phyloP scores from a whole-genome alignment of 2,113 vertebrate species.

The Ancistrus triradiatus region DNA sequence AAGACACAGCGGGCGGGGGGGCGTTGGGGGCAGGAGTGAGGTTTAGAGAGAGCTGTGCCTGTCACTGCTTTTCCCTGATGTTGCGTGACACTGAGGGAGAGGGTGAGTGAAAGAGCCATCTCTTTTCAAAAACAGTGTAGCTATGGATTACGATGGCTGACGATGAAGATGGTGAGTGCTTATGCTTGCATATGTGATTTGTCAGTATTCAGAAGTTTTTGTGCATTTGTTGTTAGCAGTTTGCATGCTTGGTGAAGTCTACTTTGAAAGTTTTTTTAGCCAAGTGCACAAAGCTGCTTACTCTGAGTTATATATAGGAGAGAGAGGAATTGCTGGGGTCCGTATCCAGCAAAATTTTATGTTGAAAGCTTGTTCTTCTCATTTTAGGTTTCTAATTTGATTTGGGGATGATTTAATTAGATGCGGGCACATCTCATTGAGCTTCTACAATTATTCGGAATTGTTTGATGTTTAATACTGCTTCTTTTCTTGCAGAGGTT shows the following conservation, averaged over 20 bases:
- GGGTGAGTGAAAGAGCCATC: slow-evolving; percentile 30
- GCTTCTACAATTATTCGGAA: too few species aligned
- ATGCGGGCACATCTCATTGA: too few species aligned
- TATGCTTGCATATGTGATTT: neutral
- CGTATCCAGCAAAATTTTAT: neutral
- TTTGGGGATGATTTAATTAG: too few species aligned
- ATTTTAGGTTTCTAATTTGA: too few species aligned
- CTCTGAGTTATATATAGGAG: neutral
- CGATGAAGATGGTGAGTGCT: slow-evolving; percentile 47
- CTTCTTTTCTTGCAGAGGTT: too few species aligned
- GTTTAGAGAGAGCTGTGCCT: slow-evolving; percentile 43
- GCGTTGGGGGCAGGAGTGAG: too few species aligned
- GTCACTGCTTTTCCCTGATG: slow-evolving; percentile 48
- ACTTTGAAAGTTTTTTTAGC: neutral
- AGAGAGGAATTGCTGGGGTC: neutral
- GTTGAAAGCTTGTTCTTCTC: neutral
- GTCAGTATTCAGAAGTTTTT: slow-evolving; percentile 2
- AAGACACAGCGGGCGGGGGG: slow-evolving; percentile 19
- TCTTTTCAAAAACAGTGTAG: slow-evolving; percentile 40
- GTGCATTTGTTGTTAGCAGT: slow-evolving; percentile 2
- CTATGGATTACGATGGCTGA: slow-evolving; percentile 54
- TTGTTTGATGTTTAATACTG: too few species aligned
- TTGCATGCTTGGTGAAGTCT: neutral
- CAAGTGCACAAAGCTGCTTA: neutral
- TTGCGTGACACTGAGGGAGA: slow-evolving; percentile 15